These are phyloP conservation scores for Montipora efflorescens DNA, from an alignment of 64 coral and sea anemone species.

Conservation along the genomic window DNA sequence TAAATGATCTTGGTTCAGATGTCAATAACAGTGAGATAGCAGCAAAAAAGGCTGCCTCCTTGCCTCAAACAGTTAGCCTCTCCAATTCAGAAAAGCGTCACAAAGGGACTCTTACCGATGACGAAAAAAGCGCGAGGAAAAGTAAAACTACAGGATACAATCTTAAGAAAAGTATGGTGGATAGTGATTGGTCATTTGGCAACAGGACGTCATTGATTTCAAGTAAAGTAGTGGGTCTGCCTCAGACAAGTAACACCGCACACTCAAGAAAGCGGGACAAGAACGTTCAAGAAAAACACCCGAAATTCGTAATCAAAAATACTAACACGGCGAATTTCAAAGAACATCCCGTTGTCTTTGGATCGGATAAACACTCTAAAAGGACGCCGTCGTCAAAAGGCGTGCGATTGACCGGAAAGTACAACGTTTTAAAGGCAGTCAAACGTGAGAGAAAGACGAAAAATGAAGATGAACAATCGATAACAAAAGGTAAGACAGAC, in stretches of 20 bases:
- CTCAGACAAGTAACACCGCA: background rate
- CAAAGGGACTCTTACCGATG: background rate
- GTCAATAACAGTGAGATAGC: background rate
- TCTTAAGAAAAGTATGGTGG: background rate
- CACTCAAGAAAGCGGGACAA: background rate
- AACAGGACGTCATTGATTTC: background rate
- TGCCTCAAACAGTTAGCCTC: background rate
- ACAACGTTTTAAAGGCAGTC: background rate
- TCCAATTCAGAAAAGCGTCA: background rate
- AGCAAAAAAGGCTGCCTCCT: background rate
- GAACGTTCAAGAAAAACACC: background rate
- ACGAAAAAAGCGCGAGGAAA: background rate
- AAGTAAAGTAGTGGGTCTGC: background rate
- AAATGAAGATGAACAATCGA: background rate
- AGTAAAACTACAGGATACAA: background rate
- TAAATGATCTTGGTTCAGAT: background rate
- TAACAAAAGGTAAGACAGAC: background rate
- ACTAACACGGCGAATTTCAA: too few species aligned
- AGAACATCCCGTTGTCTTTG: conserved; percentile 1
- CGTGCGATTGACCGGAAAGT: background rate
- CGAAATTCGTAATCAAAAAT: background rate
- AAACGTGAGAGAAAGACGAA: background rate
- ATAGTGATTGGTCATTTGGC: background rate
- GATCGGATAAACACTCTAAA: background rate
- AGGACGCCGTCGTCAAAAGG: background rate